Percentiles rank a stretch among this genome's conserved stretches.
Conservation (phyloP, 1,140 invertebrate species). For the Physella acuta region DNA sequence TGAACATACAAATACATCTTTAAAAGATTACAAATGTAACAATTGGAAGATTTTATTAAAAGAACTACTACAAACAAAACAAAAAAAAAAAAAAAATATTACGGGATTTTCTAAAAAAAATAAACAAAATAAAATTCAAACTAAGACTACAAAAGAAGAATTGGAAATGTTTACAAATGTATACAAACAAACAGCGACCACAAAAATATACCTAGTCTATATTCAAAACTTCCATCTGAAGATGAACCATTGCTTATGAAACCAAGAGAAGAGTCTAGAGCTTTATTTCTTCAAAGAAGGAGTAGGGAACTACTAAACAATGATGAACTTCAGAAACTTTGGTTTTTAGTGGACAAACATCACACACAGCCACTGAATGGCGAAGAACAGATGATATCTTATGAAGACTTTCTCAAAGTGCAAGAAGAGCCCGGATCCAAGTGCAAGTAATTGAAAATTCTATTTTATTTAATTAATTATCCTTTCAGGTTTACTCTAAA, state of each 20-base stretch:
- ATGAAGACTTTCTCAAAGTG: conserved; percentile 80
- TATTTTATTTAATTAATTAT: too few relatives aligned
- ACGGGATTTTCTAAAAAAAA: too few relatives aligned
- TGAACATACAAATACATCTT: too few relatives aligned
- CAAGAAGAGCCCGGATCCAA: conserved; percentile 69
- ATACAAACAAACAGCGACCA: conserved; percentile 58
- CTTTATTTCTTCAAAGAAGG: conserved; percentile 80
- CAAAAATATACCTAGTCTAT: conserved; percentile 74
- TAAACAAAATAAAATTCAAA: too few relatives aligned
- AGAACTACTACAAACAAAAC: too few relatives aligned
- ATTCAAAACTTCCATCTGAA: conserved; percentile 74
- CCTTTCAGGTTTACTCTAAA: too few relatives aligned
- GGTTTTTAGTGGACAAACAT: conserved; percentile 79
- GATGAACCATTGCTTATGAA: conserved; percentile 77
- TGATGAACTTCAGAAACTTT: conserved; percentile 82
- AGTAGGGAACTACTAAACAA: conserved; percentile 82
- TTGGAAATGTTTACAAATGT: conserved; percentile 65
- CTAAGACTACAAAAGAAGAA: too few relatives aligned
- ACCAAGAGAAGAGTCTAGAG: conserved; percentile 79
- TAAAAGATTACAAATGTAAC: too few relatives aligned
- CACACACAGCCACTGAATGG: conserved; percentile 70
- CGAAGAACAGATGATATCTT: conserved; percentile 83
- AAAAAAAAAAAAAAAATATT: too few relatives aligned
- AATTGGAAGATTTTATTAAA: too few relatives aligned
- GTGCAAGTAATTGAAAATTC: too few relatives aligned